These are phyloP conservation scores for Rotaria magnacalcarata DNA, from an alignment of 2,888 invertebrate species.

Conservation along the genomic window DNA sequence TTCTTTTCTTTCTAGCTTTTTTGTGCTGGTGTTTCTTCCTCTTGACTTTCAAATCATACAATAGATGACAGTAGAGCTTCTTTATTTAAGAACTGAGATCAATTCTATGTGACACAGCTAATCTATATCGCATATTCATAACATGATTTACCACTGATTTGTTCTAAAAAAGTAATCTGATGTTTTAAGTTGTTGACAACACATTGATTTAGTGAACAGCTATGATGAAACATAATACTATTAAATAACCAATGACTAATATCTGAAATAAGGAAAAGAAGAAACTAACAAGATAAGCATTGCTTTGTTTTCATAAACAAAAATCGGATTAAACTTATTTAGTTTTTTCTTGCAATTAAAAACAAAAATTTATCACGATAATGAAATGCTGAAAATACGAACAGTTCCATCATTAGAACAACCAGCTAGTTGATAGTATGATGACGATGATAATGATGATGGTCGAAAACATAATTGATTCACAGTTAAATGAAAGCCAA, in stretches of 20 bases:
- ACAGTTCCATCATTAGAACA: constrained; percentile 29
- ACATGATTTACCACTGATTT: background rate
- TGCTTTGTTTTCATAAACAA: background rate
- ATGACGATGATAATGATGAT: constrained; percentile 27
- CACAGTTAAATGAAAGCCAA: constrained; percentile 56
- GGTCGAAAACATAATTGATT: constrained; percentile 55
- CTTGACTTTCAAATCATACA: background rate
- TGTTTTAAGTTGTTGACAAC: background rate
- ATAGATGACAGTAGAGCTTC: background rate
- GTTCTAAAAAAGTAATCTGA: background rate
- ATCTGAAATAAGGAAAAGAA: background rate
- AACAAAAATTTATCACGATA: background rate
- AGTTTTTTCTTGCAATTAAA: background rate
- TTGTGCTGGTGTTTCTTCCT: background rate
- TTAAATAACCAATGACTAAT: background rate
- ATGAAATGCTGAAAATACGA: background rate
- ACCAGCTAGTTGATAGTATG: background rate
- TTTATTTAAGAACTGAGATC: background rate
- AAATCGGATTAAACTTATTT: background rate
- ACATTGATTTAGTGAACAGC: background rate
- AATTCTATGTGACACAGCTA: background rate
- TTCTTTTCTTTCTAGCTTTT: background rate
- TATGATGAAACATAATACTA: background rate
- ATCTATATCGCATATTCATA: background rate
- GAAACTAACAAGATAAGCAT: background rate